Evolutionary conservation across 2,113 vertebrate genomes (phyloP), one percentile per base, ranked within the genome.

Genomic region (Myocastor coypus): DNA sequence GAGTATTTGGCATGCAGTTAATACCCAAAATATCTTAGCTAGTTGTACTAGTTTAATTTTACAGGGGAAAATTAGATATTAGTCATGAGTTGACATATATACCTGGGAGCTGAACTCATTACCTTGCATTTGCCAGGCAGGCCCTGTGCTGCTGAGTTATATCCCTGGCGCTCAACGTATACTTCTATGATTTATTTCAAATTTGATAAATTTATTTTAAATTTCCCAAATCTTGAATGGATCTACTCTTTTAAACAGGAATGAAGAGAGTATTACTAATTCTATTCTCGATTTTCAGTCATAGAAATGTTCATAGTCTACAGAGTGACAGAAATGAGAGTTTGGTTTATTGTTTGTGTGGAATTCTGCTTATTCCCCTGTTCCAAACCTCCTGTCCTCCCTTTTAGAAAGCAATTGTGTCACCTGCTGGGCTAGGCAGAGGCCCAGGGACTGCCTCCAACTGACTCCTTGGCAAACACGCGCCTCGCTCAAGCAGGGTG

Each of bases 21-120:
- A 81, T 8, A 30, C 30, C 59, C 26, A 24, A 14, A 28, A 52
- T 73, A 5, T 83, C 22, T 28, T 68, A 63, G 0, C 3, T 42
- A n/a, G 7, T 73, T 81, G n/a, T 28, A 32, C 77, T 61, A 55
- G 87, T 73, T 92, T 80, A 78, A 88, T 68, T 90, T 90, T 46
- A 22, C 26, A 55, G 37, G 88, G 52, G 14, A 78, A 87, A 90
- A 80, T 69, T 40, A 2, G 46, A 37, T 63, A 55, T 92, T 64
- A 90, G 37, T 83, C 32, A 42, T 69, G 73, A 77, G 0, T 40
- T 24, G 75, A 71, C 19, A 71, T 11, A n/a, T 71, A 28, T 26
- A 52, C 87, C 30, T 87, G 52, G 52, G 52, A 55, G 13, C 13
- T 55, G 52, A 55, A 55, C 52, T 55, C 52, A 55, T 11, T 9